A percentile compares a stretch with the other conserved stretches of the same genome.
These are phyloP conservation scores for Lochmaea crataegi DNA, from an alignment of 2,888 invertebrate genomes.

Conservation along the genomic window DNA sequence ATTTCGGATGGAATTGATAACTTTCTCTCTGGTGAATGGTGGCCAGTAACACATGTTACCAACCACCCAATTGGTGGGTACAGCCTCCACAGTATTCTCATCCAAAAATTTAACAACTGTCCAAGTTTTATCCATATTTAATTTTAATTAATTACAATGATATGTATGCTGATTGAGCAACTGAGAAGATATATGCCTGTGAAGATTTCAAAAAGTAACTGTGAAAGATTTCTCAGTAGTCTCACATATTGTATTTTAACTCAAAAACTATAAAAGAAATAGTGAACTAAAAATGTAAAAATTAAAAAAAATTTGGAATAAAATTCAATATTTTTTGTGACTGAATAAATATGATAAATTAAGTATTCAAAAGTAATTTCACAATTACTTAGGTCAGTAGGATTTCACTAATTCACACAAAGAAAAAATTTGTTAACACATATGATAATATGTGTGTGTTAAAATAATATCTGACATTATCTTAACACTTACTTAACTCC, in stretches of 20 bases:
- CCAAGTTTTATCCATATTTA: constrained; percentile 17
- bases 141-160: not conserved
- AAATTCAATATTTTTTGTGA: no score
- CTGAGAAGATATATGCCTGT: not conserved
- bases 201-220: not conserved
- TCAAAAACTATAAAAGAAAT: constrained; percentile 22
- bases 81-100: constrained; percentile 23
- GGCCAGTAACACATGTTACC: constrained; percentile 23
- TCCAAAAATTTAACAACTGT: constrained; percentile 18
- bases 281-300: no score
- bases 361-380: constrained; percentile 23
- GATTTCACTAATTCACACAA: constrained; percentile 10
- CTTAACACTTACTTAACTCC: no score
- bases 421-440: constrained; percentile 7
- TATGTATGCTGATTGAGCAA: not conserved
- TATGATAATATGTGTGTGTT: not conserved
- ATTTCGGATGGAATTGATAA: constrained; percentile 1
- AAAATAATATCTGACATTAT: not conserved
- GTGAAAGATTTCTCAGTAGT: constrained; percentile 15
- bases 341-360: not conserved
- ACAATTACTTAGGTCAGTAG: constrained; percentile 8
- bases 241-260: not conserved
- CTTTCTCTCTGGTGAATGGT: not conserved
- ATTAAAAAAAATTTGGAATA: no score
- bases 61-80: constrained; percentile 22